These are phyloP conservation scores for Coregonus ussuriensis DNA, from an alignment of 2,797 vertebrate genomes.

Conservation along the genomic window DNA sequence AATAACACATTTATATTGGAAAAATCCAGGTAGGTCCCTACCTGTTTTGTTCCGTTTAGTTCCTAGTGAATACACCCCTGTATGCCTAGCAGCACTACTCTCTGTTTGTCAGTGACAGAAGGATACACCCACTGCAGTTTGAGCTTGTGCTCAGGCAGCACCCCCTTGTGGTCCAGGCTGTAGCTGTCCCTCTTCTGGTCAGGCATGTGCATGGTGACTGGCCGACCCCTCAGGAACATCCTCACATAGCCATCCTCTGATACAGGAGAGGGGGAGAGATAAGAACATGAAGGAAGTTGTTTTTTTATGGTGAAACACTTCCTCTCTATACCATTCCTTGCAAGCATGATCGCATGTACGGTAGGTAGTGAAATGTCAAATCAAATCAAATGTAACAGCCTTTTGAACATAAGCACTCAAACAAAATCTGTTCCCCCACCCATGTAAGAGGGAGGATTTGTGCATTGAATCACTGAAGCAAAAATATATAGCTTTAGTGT, in stretches of 20 bases:
- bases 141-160: conserved; percentile 78
- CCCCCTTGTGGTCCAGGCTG: conserved; percentile 81
- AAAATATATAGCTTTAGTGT: no score
- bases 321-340: neutral
- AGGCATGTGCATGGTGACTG: conserved; percentile 86
- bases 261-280: neutral
- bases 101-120: neutral
- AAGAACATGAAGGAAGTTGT: neutral
- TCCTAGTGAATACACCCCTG: no score
- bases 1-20: no score
- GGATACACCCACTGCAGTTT: conserved; percentile 97
- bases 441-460: neutral
- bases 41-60: no score
- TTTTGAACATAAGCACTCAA: neutral
- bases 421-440: neutral
- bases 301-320: neutral
- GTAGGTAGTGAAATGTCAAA: neutral
- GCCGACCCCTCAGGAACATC: conserved; percentile 90
- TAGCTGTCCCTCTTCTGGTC: conserved; percentile 77
- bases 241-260: conserved; percentile 88
- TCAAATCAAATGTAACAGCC: no score
- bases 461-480: neutral
- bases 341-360: neutral
- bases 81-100: no score
- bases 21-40: no score